Base-by-base conservation (phyloP, 1,140 invertebrate species). In the Vanessa atalanta region DNA sequence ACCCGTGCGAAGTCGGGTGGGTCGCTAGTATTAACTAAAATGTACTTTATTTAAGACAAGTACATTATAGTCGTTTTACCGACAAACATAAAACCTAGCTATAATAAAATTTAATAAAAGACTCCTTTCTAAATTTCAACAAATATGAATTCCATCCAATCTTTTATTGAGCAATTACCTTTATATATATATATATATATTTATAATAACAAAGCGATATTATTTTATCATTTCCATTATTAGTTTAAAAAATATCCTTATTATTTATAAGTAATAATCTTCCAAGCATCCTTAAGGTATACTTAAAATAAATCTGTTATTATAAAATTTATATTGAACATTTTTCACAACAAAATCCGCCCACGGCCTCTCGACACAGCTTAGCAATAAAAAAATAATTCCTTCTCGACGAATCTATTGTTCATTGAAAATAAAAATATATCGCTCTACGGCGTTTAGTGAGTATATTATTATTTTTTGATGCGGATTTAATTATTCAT, bases 341-440 rank as follows among this genome's bases (percentile, higher is more conserved):
- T 61, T 15, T 51, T 23, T 23, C 16, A 57, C 20, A 51, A n/a
- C 15, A 20, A n/a, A 11, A 20, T 15, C 9, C 57, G 57, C 14
- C 57, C 57, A 37, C 57, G 12, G 13, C 23, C 31, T 15, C 31
- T 61, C 57, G 23, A 43, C 12, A 37, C 16, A 11, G 53, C 16
- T 57, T 57, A 20, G 53, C 20, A 26, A 57, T 57, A 31, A 57
- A 26, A 20, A 51, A 51, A 14, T 51, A 51, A 51, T 51, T 55
- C 16, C 15, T 43, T 23, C 57, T 61, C 57, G 55, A 5, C 16
- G n/a, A 57, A 20, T 23, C 55, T 57, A 57, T 57, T 57, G 55
- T 57, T 57, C 55, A 26, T 57, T 57, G 12, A 61, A 61, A 61
- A 61, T 61, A 37, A 16, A 55, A 55, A 61, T 31, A 37, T 61